A percentile compares a stretch with the other conserved stretches of the same genome.
phyloP scores from a whole-genome alignment of 2,113 vertebrate genomes.

The Colius striatus region DNA sequence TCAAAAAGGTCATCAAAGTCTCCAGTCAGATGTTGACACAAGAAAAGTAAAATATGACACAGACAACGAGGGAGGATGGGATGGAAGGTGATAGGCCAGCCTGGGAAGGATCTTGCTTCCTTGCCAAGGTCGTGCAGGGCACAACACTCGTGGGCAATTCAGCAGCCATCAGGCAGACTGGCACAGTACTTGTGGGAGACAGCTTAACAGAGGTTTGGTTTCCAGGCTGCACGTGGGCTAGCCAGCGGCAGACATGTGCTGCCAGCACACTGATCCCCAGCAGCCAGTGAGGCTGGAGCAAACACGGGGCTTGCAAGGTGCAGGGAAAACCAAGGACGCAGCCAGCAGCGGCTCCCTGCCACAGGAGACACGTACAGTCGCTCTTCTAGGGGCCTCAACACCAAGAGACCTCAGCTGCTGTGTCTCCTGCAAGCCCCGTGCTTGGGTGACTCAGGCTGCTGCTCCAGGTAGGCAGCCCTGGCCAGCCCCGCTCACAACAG shows the following conservation, averaged over 20 bases:
- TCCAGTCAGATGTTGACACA: not conserved
- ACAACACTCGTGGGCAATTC: not conserved
- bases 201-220: not conserved
- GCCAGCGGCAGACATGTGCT: not conserved
- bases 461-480: fast-evolving
- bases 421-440: not conserved
- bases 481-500: not conserved
- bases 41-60: not conserved
- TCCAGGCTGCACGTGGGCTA: not conserved
- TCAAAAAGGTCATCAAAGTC: not conserved
- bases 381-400: not conserved
- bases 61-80: not conserved
- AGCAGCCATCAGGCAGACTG: not conserved
- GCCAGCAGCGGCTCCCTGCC: not conserved
- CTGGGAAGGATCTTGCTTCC: not conserved
- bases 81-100: not conserved
- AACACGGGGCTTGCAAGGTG: not conserved
- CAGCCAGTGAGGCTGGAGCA: not conserved
- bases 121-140: not conserved
- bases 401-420: not conserved
- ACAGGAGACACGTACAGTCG: not conserved
- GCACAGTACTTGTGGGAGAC: not conserved
- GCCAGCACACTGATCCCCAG: not conserved
- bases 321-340: not conserved
- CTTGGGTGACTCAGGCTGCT: not conserved